Evolutionary conservation across 2,113 vertebrate species (phyloP), one percentile per base, ranked within the genome.

Genomic region (Xiphophorus hellerii): DNA sequence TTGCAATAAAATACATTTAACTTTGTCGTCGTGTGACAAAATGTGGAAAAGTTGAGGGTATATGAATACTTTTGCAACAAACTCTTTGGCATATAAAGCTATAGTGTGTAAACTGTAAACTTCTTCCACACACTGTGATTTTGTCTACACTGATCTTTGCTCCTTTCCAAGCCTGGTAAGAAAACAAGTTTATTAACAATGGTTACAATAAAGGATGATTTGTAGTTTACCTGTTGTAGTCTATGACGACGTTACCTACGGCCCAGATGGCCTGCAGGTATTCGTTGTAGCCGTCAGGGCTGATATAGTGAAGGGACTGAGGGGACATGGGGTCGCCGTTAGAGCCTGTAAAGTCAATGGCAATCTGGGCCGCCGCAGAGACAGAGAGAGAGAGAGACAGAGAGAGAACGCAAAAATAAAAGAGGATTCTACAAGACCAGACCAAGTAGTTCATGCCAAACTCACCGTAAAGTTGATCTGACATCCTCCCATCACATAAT

Each of bases 401-500:
- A 30, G 30, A 30, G 58, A 80, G 20, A 62, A 82, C 10, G 64
- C 17, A 30, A 17, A 20, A 30, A 29, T 27, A 20, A 29, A 20
- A 20, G 14, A 7, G 13, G n/a, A 14, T 10, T 9, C 15, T n/a
- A 12, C 22, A 25, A 35, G 5, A 39, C 31, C 2, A 37, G 35
- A 65, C 20, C 20, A 12, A 48, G 5, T 4, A 69, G 1, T 14
- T 12, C 37, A 31, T 27, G 60, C 13, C 22, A 28, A 17, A 96
- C 97, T 96, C 93, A 99, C 98, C 3, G 96, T 99, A 83, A 99
- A 99, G 93, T 97, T 98, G 87, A 99, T 91, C 75, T 99, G 96
- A 89, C 97, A 99, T 4, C 98, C 98, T 81, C 98, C 98, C 97
- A 98, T 99, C 30, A 99, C 90, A 76, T 98, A 99, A 89, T 99